A percentile compares a stretch with the other conserved stretches of the same genome.
These are phyloP conservation scores for Chironomus tentans DNA, from an alignment of 2,888 invertebrate genomes.

Conservation along the genomic window DNA sequence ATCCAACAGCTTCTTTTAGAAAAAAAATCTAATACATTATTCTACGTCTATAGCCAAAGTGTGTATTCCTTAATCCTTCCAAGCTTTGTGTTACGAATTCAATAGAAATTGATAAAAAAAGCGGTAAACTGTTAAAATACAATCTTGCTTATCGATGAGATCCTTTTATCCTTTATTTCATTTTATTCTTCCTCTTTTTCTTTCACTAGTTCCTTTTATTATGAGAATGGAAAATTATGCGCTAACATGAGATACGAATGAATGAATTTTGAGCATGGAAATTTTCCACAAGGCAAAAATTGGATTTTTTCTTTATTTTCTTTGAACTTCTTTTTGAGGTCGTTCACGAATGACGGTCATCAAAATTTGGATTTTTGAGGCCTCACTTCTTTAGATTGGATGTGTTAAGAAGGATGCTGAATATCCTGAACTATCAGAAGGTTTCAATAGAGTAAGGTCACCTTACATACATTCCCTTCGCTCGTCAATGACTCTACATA, in stretches of 20 bases:
- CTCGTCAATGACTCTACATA: too few relatives aligned
- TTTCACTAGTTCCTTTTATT: background rate
- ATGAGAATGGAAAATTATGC: background rate
- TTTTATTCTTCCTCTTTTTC: background rate
- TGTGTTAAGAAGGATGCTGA: too few relatives aligned
- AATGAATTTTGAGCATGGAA: background rate
- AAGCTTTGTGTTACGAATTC: slow-evolving; percentile 1
- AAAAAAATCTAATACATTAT: too few relatives aligned
- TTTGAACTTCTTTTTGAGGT: too few relatives aligned
- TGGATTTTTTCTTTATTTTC: background rate
- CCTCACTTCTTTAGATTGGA: too few relatives aligned
- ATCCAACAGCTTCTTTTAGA: too few relatives aligned
- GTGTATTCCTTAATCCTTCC: background rate
- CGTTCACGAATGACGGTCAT: too few relatives aligned
- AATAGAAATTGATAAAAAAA: background rate
- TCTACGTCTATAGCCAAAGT: background rate
- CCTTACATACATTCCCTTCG: too few relatives aligned
- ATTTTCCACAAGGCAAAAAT: background rate
- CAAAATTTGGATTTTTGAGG: too few relatives aligned
- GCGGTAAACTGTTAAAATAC: slow-evolving; percentile 8
- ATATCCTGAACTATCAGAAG: too few relatives aligned
- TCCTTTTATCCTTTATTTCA: background rate
- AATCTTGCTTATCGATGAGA: slow-evolving; percentile 1
- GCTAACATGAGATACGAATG: background rate
- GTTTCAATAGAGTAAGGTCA: too few relatives aligned